Conservation (phyloP, 1,140 invertebrate species). For the Olivierus martensii region DNA sequence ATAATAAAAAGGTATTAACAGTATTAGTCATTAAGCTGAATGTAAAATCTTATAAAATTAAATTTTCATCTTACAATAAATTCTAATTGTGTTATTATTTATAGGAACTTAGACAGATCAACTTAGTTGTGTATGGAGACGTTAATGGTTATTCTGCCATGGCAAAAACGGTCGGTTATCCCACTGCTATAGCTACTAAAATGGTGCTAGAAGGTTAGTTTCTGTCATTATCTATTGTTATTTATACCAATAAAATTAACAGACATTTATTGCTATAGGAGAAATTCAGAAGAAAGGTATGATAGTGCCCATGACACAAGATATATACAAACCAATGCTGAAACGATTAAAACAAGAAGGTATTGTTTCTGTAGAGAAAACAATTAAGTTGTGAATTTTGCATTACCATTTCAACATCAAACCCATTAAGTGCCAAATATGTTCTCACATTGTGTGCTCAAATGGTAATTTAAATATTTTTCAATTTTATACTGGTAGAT, state of each 20-base stretch:
- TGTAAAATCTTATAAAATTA: background rate
- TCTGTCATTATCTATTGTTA: background rate
- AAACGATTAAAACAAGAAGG: constrained; percentile 70
- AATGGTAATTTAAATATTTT: no score
- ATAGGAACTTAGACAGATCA: constrained; percentile 70
- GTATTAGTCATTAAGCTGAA: background rate
- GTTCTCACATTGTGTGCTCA: no score
- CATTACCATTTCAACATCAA: background rate
- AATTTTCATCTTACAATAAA: background rate
- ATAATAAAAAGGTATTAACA: constrained; percentile 41
- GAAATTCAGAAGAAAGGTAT: constrained; percentile 93
- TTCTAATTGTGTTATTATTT: constrained; percentile 1
- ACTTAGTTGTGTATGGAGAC: constrained; percentile 87
- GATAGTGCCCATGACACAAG: constrained; percentile 69
- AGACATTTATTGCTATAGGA: constrained; percentile 40
- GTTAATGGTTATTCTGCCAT: constrained; percentile 79
- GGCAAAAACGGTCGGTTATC: constrained; percentile 93
- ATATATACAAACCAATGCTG: constrained; percentile 83
- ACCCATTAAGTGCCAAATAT: no score
- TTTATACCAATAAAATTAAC: background rate
- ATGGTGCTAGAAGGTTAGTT: constrained; percentile 86
- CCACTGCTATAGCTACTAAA: constrained; percentile 87
- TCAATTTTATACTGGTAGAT: no score
- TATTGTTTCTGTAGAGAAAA: constrained; percentile 30
- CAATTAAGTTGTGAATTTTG: constrained; percentile 1